A percentile compares a stretch with the other conserved stretches of the same genome.
Conservation (phyloP, 2,113 vertebrate genomes). For the Pterophyllum scalare region DNA sequence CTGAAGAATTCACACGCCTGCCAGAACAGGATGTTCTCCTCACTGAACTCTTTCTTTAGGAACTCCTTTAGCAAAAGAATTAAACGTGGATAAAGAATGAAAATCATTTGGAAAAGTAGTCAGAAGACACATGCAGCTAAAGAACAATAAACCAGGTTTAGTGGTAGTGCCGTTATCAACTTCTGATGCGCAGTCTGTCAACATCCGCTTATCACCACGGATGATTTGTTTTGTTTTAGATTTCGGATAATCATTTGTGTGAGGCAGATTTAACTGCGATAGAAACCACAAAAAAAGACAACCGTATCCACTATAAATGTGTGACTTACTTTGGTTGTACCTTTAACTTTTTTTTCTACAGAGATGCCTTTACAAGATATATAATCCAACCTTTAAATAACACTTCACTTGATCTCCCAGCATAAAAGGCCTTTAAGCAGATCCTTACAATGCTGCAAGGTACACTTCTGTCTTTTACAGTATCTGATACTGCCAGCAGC, state of each 20-base stretch:
- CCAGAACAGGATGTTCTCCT: constrained; percentile 99
- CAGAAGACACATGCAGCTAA: background rate
- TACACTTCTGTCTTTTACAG: background rate
- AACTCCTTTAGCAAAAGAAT: constrained; percentile 85
- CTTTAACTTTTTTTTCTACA: background rate
- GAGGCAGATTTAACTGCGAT: background rate
- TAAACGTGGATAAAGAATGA: background rate
- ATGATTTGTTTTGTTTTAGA: background rate
- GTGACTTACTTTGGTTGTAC: background rate
- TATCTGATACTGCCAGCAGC: background rate
- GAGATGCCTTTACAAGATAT: background rate
- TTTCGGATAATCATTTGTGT: background rate
- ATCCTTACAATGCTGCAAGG: background rate
- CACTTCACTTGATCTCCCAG: background rate
- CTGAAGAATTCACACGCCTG: constrained; percentile 97
- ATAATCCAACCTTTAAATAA: background rate
- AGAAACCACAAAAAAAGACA: background rate
- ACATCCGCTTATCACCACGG: fast-evolving
- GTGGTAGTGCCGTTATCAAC: background rate
- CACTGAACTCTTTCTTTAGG: constrained; percentile 97
- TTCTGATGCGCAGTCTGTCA: background rate
- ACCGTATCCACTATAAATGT: background rate
- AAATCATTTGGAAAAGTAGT: background rate
- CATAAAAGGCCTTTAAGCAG: background rate
- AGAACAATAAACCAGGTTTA: background rate